Conservation (phyloP, 2,888 invertebrate species). For the Celastrina argiolus region DNA sequence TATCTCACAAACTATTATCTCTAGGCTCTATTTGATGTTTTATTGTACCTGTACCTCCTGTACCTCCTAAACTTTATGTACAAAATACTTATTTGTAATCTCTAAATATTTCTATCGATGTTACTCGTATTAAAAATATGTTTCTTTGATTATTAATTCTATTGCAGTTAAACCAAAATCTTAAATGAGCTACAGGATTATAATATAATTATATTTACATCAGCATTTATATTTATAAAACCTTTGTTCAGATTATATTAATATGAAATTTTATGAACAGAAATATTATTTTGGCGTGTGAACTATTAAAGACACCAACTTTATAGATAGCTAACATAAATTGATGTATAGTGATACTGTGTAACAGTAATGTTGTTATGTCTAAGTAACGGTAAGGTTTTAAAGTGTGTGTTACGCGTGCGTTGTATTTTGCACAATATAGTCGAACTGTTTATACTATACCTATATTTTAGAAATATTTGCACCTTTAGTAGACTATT, state of each 20-base stretch:
- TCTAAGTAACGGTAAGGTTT: constrained; percentile 55
- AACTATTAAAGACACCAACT: constrained; percentile 67
- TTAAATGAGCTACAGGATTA: no score
- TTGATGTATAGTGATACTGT: constrained; percentile 74
- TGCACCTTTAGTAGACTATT: constrained; percentile 75
- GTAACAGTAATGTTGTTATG: constrained; percentile 71
- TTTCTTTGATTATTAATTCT: no score
- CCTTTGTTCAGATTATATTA: constrained; percentile 11
- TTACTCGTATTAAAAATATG: no score
- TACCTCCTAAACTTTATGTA: no score
- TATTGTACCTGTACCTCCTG: no score
- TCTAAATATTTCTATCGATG: no score
- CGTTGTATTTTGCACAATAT: constrained; percentile 73
- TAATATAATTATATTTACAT: no score
- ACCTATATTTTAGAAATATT: constrained; percentile 76
- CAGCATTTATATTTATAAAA: background rate
- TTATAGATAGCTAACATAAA: constrained; percentile 59
- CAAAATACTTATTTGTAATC: no score
- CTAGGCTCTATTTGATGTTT: no score
- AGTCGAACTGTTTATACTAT: constrained; percentile 62
- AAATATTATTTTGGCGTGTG: constrained; percentile 52
- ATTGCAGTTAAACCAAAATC: no score
- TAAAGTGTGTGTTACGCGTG: constrained; percentile 67
- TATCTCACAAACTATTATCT: no score
- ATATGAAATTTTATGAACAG: constrained; percentile 31